Conservation (phyloP, 2,888 invertebrate species). For the Aplocera efformata region DNA sequence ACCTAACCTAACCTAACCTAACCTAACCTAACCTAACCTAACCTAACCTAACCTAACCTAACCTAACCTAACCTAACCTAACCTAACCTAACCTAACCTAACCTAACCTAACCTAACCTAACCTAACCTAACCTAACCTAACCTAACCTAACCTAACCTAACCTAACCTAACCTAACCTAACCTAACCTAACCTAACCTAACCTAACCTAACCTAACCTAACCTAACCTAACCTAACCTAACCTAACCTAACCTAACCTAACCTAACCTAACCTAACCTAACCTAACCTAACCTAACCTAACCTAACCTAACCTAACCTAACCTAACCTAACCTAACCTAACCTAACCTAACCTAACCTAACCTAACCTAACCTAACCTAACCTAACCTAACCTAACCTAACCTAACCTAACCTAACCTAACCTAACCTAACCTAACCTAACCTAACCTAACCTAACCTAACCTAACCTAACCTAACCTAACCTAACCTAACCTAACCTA, state of each 20-base stretch:
- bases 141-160: conserved; percentile 11
- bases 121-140: conserved; percentile 14
- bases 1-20: conserved; percentile 6
- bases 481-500: conserved; percentile 19
- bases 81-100: conserved; percentile 17
- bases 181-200: not conserved
- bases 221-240: conserved; percentile 11
- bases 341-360: conserved; percentile 8
- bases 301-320: conserved; percentile 3
- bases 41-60: conserved; percentile 7
- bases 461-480: conserved; percentile 14
- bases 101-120: conserved; percentile 17
- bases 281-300: conserved; percentile 2
- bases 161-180: conserved; percentile 5
- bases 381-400: conserved; percentile 9
- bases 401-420: conserved; percentile 6
- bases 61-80: conserved; percentile 15
- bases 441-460: conserved; percentile 8
- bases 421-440: conserved; percentile 7
- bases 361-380: conserved; percentile 7
- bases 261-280: conserved; percentile 3
- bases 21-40: conserved; percentile 4
- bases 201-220: not conserved
- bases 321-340: conserved; percentile 6
- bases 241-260: conserved; percentile 7